A percentile compares a stretch with the other conserved stretches of the same genome.
Conservation (phyloP, 2,888 invertebrate genomes). For the Perithous albicinctus region DNA sequence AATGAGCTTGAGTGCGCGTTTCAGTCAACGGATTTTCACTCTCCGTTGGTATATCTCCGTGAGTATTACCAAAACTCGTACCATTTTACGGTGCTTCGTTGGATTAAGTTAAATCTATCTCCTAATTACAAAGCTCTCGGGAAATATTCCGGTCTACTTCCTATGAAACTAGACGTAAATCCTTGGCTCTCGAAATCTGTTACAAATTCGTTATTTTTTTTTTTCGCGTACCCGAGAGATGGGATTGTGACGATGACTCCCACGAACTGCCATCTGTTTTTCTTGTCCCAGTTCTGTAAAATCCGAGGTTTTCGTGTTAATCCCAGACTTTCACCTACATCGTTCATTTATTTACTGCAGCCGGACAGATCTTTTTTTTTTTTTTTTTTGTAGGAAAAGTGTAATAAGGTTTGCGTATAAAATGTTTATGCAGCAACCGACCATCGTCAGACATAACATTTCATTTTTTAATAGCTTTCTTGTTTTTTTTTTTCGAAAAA, state of each 20-base stretch:
- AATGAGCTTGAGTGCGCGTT: conserved; percentile 52
- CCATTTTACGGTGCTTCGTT: conserved; percentile 43
- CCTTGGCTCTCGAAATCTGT: conserved; percentile 37
- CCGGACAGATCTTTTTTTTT: no score
- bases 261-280: conserved; percentile 12
- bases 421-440: no score
- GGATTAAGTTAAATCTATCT: conserved; percentile 65
- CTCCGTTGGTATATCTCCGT: conserved; percentile 20
- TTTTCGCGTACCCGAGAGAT: conserved; percentile 15
- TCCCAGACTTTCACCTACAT: neutral
- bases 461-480: no score
- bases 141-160: conserved; percentile 66
- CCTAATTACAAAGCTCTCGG: conserved; percentile 60
- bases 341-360: neutral
- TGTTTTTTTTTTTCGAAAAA: no score
- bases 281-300: neutral
- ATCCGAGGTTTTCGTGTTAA: neutral
- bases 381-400: no score
- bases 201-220: conserved; percentile 48
- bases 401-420: no score
- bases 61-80: conserved; percentile 35
- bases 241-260: conserved; percentile 15
- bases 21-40: conserved; percentile 54
- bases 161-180: conserved; percentile 52
- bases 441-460: no score